These are phyloP conservation scores for Anniella stebbinsi DNA, from an alignment of 2,797 vertebrate species.

Conservation along the genomic window DNA sequence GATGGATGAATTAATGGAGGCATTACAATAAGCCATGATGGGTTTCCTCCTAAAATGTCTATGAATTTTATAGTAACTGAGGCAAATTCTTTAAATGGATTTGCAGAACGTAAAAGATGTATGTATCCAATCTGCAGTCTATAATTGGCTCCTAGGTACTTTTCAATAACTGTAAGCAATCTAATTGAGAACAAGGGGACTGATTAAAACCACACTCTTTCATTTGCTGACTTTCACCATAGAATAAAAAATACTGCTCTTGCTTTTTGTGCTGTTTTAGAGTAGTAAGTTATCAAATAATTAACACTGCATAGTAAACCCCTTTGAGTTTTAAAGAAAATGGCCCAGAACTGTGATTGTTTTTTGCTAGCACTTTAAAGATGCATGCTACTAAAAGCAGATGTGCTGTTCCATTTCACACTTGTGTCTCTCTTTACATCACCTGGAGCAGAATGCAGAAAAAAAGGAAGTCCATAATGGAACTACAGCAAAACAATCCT, in stretches of 20 bases:
- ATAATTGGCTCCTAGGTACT: conserved; percentile 25
- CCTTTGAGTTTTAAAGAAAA: neutral
- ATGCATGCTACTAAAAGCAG: neutral
- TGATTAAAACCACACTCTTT: conserved; percentile 24
- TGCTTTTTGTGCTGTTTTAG: neutral
- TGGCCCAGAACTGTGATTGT: neutral
- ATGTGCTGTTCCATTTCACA: neutral
- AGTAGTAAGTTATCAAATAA: neutral
- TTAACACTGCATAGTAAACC: neutral
- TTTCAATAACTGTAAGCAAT: conserved; percentile 34
- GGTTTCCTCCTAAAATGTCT: neutral
- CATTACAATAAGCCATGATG: neutral
- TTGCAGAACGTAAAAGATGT: conserved; percentile 18
- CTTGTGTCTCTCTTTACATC: neutral
- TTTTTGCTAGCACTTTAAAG: neutral
- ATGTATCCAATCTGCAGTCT: neutral
- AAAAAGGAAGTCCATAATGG: neutral
- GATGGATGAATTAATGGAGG: neutral
- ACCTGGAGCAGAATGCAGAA: neutral
- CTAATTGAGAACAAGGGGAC: conserved; percentile 17
- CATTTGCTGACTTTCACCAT: conserved; percentile 15
- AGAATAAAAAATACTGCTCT: neutral
- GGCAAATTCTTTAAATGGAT: conserved; percentile 26
- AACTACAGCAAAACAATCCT: neutral
- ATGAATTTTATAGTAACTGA: neutral